These are phyloP conservation scores for Pseudomyrmex cubaensis DNA, from an alignment of 1,140 invertebrate species.

Conservation along the genomic window DNA sequence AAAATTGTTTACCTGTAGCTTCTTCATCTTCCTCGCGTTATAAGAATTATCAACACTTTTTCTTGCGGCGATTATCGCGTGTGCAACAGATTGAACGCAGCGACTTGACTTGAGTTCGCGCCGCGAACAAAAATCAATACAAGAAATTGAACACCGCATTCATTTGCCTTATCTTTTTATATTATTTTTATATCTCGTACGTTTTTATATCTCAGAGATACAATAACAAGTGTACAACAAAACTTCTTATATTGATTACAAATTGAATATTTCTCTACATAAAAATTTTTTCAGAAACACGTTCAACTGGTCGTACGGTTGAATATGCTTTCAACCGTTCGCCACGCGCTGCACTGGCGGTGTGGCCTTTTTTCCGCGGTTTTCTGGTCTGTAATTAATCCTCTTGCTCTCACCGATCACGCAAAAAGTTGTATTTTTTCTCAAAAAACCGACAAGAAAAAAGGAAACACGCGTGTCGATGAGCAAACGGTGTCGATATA, in stretches of 20 bases:
- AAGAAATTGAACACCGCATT: not conserved
- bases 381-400: not conserved
- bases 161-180: not conserved
- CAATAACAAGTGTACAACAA: too few species aligned
- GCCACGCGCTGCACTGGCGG: not conserved
- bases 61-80: not conserved
- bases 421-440: slow-evolving; percentile 9
- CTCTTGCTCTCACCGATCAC: not conserved
- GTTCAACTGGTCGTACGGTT: too few species aligned
- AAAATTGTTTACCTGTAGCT: slow-evolving; percentile 21
- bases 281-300: not conserved
- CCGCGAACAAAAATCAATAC: not conserved
- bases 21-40: not conserved
- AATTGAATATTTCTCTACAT: not conserved
- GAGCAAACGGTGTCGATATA: slow-evolving; percentile 45
- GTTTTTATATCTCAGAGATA: too few species aligned
- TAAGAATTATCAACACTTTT: not conserved
- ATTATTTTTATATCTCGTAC: not conserved
- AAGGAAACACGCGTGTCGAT: not conserved
- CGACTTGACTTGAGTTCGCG: not conserved
- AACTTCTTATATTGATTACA: not conserved
- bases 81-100: not conserved
- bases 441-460: slow-evolving; percentile 5
- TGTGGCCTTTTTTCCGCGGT: not conserved
- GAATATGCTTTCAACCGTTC: too few species aligned